These are phyloP conservation scores for Drosophila tripunctata DNA, from an alignment of 2,888 invertebrate species.

Conservation along the genomic window DNA sequence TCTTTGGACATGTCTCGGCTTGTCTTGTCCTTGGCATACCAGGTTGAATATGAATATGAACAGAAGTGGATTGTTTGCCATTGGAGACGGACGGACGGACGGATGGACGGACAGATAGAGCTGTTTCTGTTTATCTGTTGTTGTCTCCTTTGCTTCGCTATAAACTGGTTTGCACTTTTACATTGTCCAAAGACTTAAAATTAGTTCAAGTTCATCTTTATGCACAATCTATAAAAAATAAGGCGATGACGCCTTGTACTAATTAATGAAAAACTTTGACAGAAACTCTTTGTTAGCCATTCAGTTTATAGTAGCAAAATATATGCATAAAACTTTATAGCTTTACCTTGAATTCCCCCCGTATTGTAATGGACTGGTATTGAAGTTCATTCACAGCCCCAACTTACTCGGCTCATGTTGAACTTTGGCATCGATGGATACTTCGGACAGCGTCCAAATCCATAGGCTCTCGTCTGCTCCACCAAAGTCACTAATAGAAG, in stretches of 20 bases:
- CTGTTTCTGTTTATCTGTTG: slow-evolving; percentile 3
- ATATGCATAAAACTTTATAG: slow-evolving; percentile 3
- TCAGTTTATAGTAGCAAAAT: slow-evolving; percentile 16
- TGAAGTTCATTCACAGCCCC: too few species aligned
- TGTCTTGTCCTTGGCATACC: slow-evolving; percentile 62
- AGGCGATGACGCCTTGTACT: slow-evolving; percentile 59
- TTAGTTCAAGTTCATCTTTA: slow-evolving; percentile 76
- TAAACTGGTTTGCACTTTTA: slow-evolving; percentile 73
- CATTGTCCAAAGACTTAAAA: slow-evolving; percentile 61
- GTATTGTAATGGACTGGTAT: neutral
- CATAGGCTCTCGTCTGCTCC: slow-evolving; percentile 78
- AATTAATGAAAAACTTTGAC: slow-evolving; percentile 52
- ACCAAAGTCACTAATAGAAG: slow-evolving; percentile 43
- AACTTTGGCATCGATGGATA: slow-evolving; percentile 88
- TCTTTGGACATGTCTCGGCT: slow-evolving; percentile 19
- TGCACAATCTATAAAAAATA: slow-evolving; percentile 61
- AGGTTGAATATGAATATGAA: slow-evolving; percentile 37
- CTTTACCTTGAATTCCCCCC: slow-evolving; percentile 6
- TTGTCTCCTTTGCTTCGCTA: slow-evolving; percentile 49
- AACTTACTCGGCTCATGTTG: slow-evolving; percentile 87
- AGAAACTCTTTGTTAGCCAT: slow-evolving; percentile 17
- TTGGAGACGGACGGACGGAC: slow-evolving; percentile 17
- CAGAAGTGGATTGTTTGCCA: slow-evolving; percentile 67
- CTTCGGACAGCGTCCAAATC: slow-evolving; percentile 89
- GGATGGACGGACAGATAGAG: slow-evolving; percentile 17